Conservation (phyloP, 2,797 vertebrate species). For the Anguilla marmorata region DNA sequence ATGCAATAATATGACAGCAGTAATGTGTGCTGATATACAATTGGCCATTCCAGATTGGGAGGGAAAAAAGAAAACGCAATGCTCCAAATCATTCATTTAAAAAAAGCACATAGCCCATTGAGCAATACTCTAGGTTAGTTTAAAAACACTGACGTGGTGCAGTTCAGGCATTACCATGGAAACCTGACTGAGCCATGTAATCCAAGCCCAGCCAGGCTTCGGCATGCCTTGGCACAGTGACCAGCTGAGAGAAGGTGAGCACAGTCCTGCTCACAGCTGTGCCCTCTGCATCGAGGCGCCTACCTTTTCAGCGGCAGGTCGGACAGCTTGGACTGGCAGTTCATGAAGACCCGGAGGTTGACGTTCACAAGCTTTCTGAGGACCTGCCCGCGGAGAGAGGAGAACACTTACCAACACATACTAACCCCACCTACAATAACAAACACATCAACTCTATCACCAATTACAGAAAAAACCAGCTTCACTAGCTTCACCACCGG, state of each 20-base stretch:
- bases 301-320: constrained; percentile 98
- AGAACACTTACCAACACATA: neutral
- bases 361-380: constrained; percentile 91
- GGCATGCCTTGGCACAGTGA: neutral
- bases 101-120: neutral
- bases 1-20: too few relatives aligned
- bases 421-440: neutral
- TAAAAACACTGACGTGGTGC: neutral
- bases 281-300: constrained; percentile 42
- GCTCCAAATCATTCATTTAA: too few relatives aligned
- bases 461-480: neutral
- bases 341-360: constrained; percentile 96
- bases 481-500: neutral
- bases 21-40: too few relatives aligned
- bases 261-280: neutral
- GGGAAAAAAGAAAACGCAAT: too few relatives aligned
- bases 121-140: neutral
- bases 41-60: neutral
- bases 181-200: neutral
- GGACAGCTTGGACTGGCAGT: constrained; percentile 96
- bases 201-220: neutral
- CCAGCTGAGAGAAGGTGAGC: neutral
- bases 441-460: neutral
- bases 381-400: constrained; percentile 67
- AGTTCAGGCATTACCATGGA: neutral